Conservation (phyloP, 2,797 vertebrate species). For the Denticeps clupeoides region DNA sequence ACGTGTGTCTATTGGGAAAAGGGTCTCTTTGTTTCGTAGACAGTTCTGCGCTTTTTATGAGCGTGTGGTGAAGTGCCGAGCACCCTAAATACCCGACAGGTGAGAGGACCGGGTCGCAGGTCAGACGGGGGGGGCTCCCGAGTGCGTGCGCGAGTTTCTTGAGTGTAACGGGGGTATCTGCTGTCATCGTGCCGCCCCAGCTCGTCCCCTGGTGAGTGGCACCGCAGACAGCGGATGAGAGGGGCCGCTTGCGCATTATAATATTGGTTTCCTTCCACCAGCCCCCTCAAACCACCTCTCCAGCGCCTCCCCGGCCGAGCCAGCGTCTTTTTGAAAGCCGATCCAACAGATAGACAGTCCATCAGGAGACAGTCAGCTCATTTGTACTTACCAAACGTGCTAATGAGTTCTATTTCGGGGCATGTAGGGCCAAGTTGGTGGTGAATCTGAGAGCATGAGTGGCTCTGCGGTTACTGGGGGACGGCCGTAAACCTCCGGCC, state of each 20-base stretch:
- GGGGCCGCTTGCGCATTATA: slow-evolving; percentile 48
- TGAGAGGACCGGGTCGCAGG: neutral
- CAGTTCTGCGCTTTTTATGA: too few relatives aligned
- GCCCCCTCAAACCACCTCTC: slow-evolving; percentile 33
- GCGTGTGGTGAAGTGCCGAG: neutral
- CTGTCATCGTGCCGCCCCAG: slow-evolving; percentile 37
- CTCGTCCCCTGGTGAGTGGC: slow-evolving; percentile 16
- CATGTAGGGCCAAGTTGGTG: slow-evolving; percentile 43
- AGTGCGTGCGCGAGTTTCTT: slow-evolving; percentile 32
- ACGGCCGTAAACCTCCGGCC: slow-evolving; percentile 18
- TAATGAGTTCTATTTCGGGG: slow-evolving; percentile 76
- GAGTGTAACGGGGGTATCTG: too few relatives aligned
- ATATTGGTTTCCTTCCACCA: slow-evolving; percentile 68
- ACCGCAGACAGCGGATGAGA: slow-evolving; percentile 7
- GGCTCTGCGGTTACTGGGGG: slow-evolving; percentile 45
- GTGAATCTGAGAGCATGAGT: slow-evolving; percentile 54
- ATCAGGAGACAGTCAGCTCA: slow-evolving; percentile 70
- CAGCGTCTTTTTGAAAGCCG: slow-evolving; percentile 70
- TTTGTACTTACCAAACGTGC: slow-evolving; percentile 75
- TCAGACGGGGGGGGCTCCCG: neutral
- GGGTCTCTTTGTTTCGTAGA: too few relatives aligned
- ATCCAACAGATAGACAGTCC: slow-evolving; percentile 75
- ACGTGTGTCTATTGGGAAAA: too few relatives aligned
- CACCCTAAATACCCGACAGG: neutral
- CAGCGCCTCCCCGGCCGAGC: neutral